Percentiles rank a stretch among this genome's conserved stretches.
These are phyloP conservation scores for Dromiciops gliroides DNA, from an alignment of 2,113 vertebrate species.

Conservation along the genomic window DNA sequence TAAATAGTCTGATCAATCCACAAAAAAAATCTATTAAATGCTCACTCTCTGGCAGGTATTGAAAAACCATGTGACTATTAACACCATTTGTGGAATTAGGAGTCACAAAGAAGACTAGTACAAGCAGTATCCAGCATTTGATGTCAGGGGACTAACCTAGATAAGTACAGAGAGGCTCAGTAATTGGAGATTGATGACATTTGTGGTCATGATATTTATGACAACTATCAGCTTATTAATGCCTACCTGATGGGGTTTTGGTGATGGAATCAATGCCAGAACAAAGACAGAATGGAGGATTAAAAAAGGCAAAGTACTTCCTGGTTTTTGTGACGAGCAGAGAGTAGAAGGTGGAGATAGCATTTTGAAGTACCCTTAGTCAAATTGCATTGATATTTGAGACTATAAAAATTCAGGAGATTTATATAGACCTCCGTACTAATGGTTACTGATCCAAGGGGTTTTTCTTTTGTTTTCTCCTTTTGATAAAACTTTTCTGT, in stretches of 20 bases:
- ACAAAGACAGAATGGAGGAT: neutral
- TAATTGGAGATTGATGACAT: neutral
- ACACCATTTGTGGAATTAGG: neutral
- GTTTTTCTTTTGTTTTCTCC: neutral
- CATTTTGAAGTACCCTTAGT: neutral
- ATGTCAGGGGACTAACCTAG: neutral
- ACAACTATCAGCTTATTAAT: neutral
- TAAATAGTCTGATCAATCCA: neutral
- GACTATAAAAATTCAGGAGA: neutral
- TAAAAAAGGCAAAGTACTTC: neutral
- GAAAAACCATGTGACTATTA: neutral
- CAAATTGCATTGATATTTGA: neutral
- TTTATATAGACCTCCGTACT: neutral
- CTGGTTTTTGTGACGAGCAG: neutral
- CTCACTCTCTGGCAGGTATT: neutral
- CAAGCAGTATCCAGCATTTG: neutral
- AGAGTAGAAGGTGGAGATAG: neutral
- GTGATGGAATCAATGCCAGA: neutral
- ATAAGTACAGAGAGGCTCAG: neutral
- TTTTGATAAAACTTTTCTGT: neutral
- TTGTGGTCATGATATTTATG: neutral
- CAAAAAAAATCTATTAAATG: neutral
- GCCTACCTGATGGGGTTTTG: neutral
- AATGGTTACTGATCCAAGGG: neutral
- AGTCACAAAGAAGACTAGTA: neutral